Evolutionary conservation across 53 echinoderm and acorn worm genomes (phyloP), one percentile per base, ranked within the genome.

Genomic region (Zoroaster sp.): DNA sequence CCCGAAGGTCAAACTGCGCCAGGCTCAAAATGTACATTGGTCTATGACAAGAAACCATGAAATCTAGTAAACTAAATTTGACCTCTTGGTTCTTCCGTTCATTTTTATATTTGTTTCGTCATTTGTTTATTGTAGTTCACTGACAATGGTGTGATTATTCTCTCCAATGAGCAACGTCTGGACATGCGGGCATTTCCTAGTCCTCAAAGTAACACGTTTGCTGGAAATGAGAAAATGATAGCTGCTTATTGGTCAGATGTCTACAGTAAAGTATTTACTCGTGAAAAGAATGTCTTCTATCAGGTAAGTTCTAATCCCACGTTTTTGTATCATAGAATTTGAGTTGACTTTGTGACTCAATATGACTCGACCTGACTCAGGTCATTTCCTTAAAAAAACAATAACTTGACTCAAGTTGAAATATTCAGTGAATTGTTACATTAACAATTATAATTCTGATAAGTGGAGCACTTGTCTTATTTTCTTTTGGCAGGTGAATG

Each of bases 201-300:
- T 33, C 4, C 68, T 6, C n/a, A n/a, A n/a, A 28, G 34, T 4
- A 68, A 31, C 30, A 6, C 31, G 5, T 68, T 96, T 13, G 85
- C 47, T 46, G 92, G 92, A 30, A 75, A 70, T 17, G 87, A 79
- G 15, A 90, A 92, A 3, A 44, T 94, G 39, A 66, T 96, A 14
- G 88, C 96, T 5, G 92, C 96, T 8, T 96, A 76, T 69, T 96
- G 96, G 96, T 93, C 94, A 20, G 96, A 96, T 40, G 94, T 94
- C 11, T 90, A 96, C 41, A 81, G 73, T 3, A 46, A 69, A 10
- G 23, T 4, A 20, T 25, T 28, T 31, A 67, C 71, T 0, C 42
- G 49, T 25, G 74, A 78, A n/a, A 44, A 72, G 17, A 85, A 92
- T 20, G 93, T 74, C 53, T 93, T 69, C 72, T 80, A 89, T 5